These are phyloP conservation scores for Cheilosia soror DNA, from an alignment of 2,888 invertebrate species.

Conservation along the genomic window DNA sequence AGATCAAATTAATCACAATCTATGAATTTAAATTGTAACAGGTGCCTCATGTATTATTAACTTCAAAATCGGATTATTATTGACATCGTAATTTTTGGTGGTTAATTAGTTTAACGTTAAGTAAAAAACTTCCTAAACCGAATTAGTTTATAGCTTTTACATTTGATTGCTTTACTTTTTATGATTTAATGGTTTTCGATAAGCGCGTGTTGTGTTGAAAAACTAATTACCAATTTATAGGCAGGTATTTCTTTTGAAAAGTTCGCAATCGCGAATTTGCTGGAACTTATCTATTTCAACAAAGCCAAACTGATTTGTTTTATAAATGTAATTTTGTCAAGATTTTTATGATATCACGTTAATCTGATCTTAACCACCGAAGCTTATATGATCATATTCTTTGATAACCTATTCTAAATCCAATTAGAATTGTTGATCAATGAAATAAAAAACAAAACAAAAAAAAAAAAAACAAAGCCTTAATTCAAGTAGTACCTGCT, in stretches of 20 bases:
- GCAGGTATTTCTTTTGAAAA: conserved; percentile 2
- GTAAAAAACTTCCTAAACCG: conserved; percentile 21
- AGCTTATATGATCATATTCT: too few relatives aligned
- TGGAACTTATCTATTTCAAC: not conserved
- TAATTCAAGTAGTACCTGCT: too few relatives aligned
- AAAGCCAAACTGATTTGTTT: not conserved
- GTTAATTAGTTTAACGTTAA: not conserved
- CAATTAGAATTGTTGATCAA: too few relatives aligned
- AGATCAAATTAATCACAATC: conserved; percentile 15
- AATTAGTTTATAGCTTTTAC: conserved; percentile 13
- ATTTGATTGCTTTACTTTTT: conserved; percentile 5
- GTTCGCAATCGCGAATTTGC: not conserved
- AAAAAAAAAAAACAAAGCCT: too few relatives aligned
- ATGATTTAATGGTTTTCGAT: conserved; percentile 14
- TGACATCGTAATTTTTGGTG: not conserved
- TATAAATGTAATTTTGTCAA: conserved; percentile 8
- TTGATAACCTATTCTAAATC: too few relatives aligned
- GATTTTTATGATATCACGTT: not conserved
- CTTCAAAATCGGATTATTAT: conserved; percentile 9
- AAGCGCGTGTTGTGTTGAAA: not conserved
- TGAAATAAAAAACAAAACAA: too few relatives aligned
- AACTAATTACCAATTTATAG: not conserved
- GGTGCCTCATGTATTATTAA: not conserved
- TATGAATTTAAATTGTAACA: conserved; percentile 1
- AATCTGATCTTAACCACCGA: not conserved